Base-by-base conservation (phyloP, 2,888 invertebrate species). In the Eurois occulta region DNA sequence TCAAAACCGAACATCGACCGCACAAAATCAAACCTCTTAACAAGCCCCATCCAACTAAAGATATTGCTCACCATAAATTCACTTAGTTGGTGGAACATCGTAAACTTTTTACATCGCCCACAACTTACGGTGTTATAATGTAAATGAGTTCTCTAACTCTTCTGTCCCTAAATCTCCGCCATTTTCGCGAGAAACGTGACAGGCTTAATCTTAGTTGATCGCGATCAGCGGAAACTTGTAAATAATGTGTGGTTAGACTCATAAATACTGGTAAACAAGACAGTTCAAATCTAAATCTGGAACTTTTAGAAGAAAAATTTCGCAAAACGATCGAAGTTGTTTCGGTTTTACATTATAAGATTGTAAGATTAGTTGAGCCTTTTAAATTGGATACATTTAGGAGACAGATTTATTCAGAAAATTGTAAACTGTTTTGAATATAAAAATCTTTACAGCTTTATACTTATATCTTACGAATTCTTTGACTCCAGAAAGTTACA, bases 51-150 rank as follows among this genome's bases (percentile, higher is more conserved):
- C 92, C 92, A 92, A 92, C 91, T 91, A 86, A 89, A 94, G 89
- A 94, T 93, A 95, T 94, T 92, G 90, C 91, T 87, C 65, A 83
- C 91, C 91, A 93, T 94, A 94, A 95, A 95, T 95, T 94, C 91
- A 92, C 92, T 92, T 91, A 92, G 92, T 92, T 90, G 87, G 89
- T 88, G 81, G 81, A 88, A 89, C 90, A 90, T 91, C 91, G 92
- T 94, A 92, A 95, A 95, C 89, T 94, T 94, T 94, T 94, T 94
- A 94, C 94, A 93, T 93, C 91, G 90, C 89, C 90, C 86, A 87
- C 88, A 92, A 91, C 82, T 93, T 92, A 92, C 91, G 89, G 90
- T 92, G 92, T 93, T 94, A 93, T 91, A 93, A 94, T 94, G 94
- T 92, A 94, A 94, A 95, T 94, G 92, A 94, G 94, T 93, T 94